These are phyloP conservation scores for Coelinius sp. DNA, from an alignment of 2,888 invertebrate genomes.

Conservation along the genomic window DNA sequence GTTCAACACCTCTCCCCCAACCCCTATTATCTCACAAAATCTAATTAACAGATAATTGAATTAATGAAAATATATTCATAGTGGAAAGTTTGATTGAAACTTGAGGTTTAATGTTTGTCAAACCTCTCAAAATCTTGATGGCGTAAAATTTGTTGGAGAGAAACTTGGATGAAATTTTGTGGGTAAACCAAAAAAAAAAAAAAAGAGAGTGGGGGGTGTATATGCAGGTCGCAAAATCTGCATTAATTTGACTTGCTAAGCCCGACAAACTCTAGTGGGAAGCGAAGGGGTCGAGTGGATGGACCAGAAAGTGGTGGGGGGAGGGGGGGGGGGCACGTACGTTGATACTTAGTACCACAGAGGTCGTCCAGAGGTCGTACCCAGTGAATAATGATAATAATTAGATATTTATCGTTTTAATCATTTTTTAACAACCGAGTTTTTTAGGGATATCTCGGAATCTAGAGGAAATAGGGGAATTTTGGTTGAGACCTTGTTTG, in stretches of 20 bases:
- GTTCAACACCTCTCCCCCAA: not conserved
- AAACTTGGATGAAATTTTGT: conserved; percentile 36
- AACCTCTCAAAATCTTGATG: conserved; percentile 21
- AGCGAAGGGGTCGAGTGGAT: conserved; percentile 38
- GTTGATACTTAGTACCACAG: conserved; percentile 35
- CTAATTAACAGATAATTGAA: not conserved
- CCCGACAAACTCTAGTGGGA: conserved; percentile 52
- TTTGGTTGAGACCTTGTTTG: too few species aligned
- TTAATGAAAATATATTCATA: not conserved
- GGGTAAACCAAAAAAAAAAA: conserved; percentile 23
- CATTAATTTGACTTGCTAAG: conserved; percentile 69
- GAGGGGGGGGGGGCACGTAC: conserved; percentile 27
- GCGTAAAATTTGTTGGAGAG: conserved; percentile 18
- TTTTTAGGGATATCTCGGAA: not conserved
- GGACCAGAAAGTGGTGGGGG: conserved; percentile 26
- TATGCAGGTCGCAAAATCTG: conserved; percentile 51
- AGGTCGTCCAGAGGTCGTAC: conserved; percentile 22
- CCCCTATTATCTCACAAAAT: too few species aligned
- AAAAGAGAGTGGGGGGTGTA: not conserved
- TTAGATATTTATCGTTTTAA: not conserved
- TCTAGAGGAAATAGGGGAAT: too few species aligned
- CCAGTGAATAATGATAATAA: not conserved
- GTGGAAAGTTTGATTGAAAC: conserved; percentile 18
- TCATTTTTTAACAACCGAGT: not conserved
- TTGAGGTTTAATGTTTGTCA: conserved; percentile 16